These are phyloP conservation scores for Hylomyscus alleni DNA, from an alignment of 2,797 vertebrate genomes.

Conservation along the genomic window DNA sequence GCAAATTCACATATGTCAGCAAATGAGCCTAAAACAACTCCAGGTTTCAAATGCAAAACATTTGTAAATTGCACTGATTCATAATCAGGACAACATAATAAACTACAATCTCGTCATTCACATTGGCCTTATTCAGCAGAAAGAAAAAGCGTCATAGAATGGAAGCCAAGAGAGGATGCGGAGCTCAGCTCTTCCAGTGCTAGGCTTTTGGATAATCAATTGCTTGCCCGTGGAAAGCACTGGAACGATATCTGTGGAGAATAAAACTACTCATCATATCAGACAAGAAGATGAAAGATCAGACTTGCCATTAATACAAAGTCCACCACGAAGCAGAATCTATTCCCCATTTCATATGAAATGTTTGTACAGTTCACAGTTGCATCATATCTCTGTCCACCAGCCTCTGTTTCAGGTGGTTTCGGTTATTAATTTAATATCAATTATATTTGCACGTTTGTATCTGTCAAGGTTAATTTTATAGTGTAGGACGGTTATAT, in stretches of 20 bases:
- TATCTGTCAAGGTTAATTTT: neutral
- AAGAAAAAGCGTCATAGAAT: conserved; percentile 30
- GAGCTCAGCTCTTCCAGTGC: conserved; percentile 61
- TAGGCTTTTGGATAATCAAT: conserved; percentile 72
- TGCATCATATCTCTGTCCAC: neutral
- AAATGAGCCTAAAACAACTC: conserved; percentile 83
- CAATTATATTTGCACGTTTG: neutral
- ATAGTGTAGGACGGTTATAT: neutral
- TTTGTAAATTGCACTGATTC: conserved; percentile 80
- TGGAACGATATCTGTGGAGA: conserved; percentile 55
- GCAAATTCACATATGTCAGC: conserved; percentile 83
- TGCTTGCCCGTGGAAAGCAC: conserved; percentile 67
- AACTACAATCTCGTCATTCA: conserved; percentile 80
- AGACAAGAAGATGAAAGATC: conserved; percentile 23
- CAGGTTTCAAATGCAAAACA: conserved; percentile 81
- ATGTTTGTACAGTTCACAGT: neutral
- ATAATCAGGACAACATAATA: conserved; percentile 82
- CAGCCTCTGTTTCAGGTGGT: accelerated
- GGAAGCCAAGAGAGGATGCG: conserved; percentile 76
- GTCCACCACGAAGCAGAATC: conserved; percentile 35
- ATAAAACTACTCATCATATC: conserved; percentile 71
- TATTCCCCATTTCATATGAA: conserved; percentile 49
- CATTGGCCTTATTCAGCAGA: conserved; percentile 78
- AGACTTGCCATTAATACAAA: conserved; percentile 32
- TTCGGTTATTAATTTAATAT: conserved; percentile 51